Evolutionary conservation across 53 echinoderm and acorn worm species (phyloP), one percentile per base, ranked within the genome.

Genomic region (Stichopus horrens): DNA sequence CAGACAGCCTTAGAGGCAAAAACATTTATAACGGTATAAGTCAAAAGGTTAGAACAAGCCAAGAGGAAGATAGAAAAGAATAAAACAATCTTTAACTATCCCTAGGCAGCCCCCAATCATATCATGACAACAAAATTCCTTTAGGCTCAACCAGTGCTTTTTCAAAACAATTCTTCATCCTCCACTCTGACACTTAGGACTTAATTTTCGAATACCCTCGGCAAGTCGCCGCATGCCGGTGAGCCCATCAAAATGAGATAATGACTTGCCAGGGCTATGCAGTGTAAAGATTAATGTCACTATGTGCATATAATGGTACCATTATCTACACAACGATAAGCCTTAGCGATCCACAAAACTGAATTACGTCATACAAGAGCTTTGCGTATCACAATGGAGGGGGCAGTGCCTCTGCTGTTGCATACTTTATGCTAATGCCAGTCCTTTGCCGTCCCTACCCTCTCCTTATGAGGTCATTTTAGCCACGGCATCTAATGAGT

Each of bases 241-340:
- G 22, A 85, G 58, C 67, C 53, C 67, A 85, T 85, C 85, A 85
- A 66, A 66, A 85, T 85, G 85, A 66, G 85, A 85, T 85, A 63
- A 85, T 85, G 67, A 85, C 65, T 63, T n/a, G 65, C 85, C 21
- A 37, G 85, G 37, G 23, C 66, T 65, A 52, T 81, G 85, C 67
- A 58, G 52, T 65, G 37, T 52, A 85, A 37, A 85, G 85, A 85
- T 85, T 85, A 85, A 85, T 85, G 85, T 52, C 85, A 85, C 66
- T 66, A 66, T 85, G 85, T 85, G 85, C 65, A 85, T 67, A 67
- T 85, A 85, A 85, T 85, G 66, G 85, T 52, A 53, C 85, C 65
- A 85, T 85, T 85, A 85, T 85, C 85, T 66, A 85, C 85, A 85
- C 85, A 85, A 85, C 67, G 85, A 85, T 67, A 85, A 63, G 85